Conservation (phyloP, 2,797 vertebrate species). For the Morelia viridis region DNA sequence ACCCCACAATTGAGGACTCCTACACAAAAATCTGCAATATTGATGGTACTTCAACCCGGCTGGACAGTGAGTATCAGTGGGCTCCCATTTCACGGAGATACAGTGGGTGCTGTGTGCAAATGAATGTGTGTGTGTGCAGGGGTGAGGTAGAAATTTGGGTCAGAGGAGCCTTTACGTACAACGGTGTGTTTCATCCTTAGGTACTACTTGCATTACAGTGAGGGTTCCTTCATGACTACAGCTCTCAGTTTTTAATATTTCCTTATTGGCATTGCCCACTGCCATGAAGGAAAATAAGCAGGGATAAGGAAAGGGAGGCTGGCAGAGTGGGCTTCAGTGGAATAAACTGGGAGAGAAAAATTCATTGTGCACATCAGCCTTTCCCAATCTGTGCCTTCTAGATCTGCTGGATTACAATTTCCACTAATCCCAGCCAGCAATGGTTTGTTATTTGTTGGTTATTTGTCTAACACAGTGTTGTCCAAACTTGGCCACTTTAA, state of each 20-base stretch:
- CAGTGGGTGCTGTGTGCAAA: background rate
- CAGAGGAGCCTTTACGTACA: background rate
- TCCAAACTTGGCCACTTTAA: too few species aligned
- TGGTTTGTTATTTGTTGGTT: background rate
- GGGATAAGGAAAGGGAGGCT: too few species aligned
- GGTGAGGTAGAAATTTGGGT: background rate
- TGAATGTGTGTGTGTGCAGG: background rate
- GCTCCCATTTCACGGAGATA: background rate
- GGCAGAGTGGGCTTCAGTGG: background rate
- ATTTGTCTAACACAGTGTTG: background rate
- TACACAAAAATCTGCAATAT: conserved; percentile 88
- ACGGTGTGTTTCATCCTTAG: background rate
- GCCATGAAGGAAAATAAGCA: background rate
- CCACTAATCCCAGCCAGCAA: background rate
- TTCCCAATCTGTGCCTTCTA: background rate
- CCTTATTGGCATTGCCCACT: background rate
- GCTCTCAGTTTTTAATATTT: background rate
- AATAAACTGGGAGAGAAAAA: background rate
- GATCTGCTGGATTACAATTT: background rate
- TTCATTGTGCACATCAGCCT: background rate
- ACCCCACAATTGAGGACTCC: conserved; percentile 92
- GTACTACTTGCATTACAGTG: background rate
- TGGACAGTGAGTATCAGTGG: conserved; percentile 83
- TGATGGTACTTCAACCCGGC: conserved; percentile 82
- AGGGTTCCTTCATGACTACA: background rate